Percentiles rank a stretch among this genome's conserved stretches.
phyloP scores from a whole-genome alignment of 2,888 invertebrate genomes.

The Alsophila aescularia region DNA sequence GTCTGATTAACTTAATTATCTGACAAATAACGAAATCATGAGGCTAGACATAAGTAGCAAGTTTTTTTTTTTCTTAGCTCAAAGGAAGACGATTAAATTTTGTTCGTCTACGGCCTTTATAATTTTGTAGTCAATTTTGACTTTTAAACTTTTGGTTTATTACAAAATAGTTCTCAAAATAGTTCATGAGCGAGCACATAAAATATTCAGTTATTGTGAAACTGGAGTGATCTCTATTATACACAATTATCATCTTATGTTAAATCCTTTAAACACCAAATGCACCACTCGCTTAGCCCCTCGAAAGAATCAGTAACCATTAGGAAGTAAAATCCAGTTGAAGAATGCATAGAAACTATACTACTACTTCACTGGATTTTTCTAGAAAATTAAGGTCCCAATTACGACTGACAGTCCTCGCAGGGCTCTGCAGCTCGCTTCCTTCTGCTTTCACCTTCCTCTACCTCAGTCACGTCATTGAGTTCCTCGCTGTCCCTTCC shows the following conservation, averaged over 20 bases:
- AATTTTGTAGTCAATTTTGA: no score
- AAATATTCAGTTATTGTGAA: not conserved
- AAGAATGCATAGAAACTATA: slow-evolving; percentile 26
- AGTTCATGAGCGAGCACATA: no score
- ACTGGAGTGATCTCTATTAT: slow-evolving; percentile 20
- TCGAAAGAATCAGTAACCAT: slow-evolving; percentile 46
- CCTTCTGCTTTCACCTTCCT: slow-evolving; percentile 57
- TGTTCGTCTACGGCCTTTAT: no score
- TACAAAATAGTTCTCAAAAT: no score
- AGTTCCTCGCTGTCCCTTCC: slow-evolving; percentile 73
- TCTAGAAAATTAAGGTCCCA: slow-evolving; percentile 1
- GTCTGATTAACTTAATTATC: not conserved
- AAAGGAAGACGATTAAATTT: no score
- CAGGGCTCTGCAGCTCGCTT: slow-evolving; percentile 65
- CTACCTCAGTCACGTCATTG: slow-evolving; percentile 58
- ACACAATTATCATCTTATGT: slow-evolving; percentile 35
- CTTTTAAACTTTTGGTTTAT: no score
- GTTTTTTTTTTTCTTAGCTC: no score
- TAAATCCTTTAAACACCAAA: slow-evolving; percentile 51
- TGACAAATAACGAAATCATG: not conserved
- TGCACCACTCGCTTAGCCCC: slow-evolving; percentile 55
- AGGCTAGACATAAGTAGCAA: no score
- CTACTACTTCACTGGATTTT: slow-evolving; percentile 6
- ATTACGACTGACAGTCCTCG: slow-evolving; percentile 71
- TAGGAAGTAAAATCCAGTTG: slow-evolving; percentile 33